Percentiles rank a stretch among this genome's conserved stretches.
Conservation (phyloP, 2,888 invertebrate species). For the Ctena decussata region DNA sequence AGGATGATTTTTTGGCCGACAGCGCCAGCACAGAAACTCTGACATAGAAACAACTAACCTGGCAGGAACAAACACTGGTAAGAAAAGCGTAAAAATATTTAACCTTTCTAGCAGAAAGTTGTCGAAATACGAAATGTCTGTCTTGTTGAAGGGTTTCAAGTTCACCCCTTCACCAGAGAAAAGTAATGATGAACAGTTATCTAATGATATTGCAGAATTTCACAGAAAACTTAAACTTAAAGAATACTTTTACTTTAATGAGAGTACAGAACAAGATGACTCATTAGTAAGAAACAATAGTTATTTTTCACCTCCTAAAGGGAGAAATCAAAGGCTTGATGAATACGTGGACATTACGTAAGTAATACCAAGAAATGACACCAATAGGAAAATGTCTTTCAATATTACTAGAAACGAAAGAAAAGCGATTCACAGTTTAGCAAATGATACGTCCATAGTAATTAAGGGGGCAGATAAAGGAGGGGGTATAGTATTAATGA, state of each 20-base stretch:
- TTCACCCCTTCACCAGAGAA: not conserved
- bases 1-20: not conserved
- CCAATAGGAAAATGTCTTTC: too few relatives aligned
- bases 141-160: not conserved
- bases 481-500: too few relatives aligned
- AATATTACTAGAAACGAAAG: too few relatives aligned
- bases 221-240: not conserved
- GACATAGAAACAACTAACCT: not conserved
- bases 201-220: not conserved
- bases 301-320: not conserved
- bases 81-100: not conserved
- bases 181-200: not conserved
- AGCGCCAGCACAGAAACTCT: not conserved
- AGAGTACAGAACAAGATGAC: constrained; percentile 9
- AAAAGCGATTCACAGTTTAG: too few relatives aligned
- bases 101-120: not conserved
- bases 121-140: not conserved
- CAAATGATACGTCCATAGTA: too few relatives aligned
- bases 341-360: not conserved
- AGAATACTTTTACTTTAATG: not conserved
- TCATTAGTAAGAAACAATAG: not conserved
- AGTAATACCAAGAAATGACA: too few relatives aligned
- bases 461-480: too few relatives aligned
- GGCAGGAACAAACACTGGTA: not conserved
- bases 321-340: not conserved